Evolutionary conservation across 2,113 vertebrate species (phyloP), one percentile per base, ranked within the genome.

Genomic region (Sapayoa aenigma): DNA sequence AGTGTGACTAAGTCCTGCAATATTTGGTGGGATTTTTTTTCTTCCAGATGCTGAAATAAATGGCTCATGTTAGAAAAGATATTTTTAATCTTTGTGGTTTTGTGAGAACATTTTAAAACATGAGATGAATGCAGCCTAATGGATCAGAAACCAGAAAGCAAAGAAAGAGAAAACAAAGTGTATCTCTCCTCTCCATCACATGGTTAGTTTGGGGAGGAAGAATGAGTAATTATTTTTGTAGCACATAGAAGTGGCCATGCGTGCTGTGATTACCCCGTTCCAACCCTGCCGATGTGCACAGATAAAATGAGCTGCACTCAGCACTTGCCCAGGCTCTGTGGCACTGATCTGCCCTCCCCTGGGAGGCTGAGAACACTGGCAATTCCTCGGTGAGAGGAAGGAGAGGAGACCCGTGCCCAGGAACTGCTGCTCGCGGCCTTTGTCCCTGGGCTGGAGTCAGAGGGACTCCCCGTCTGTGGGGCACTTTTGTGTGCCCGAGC

Each of bases 181-280:
- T 68, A 16, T 85, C 28, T 81, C n/a, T 79, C 31, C 39, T 78
- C 44, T 73, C 72, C 65, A 69, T 90, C 88, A 88, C 63, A 18
- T 94, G 88, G 41, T 55, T 5, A 1, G 46, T 66, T 72, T 90
- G 82, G 75, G 75, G 55, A 89, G 75, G 85, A 88, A 89, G 85
- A 93, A 75, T 82, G 94, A 96, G 62, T 96, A 78, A 77, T n/a
- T 76, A 16, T 35, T 49, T 90, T 85, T 92, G 39, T 66, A 73
- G 75, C n/a, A 76, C 28, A 25, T 44, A 37, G 21, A 84, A 41
- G 50, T 75, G 71, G 44, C 91, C 76, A 15, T 0, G 2, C 82
- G 49, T 0, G 1, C 41, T 60, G 85, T 41, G 80, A 90, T 91
- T 74, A 39, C 27, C 35, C 53, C 35, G 50, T 35, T 72, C 67